Evolutionary conservation across 2,888 invertebrate species (phyloP), one percentile per base, ranked within the genome.

Genomic region (Torymus texanus): DNA sequence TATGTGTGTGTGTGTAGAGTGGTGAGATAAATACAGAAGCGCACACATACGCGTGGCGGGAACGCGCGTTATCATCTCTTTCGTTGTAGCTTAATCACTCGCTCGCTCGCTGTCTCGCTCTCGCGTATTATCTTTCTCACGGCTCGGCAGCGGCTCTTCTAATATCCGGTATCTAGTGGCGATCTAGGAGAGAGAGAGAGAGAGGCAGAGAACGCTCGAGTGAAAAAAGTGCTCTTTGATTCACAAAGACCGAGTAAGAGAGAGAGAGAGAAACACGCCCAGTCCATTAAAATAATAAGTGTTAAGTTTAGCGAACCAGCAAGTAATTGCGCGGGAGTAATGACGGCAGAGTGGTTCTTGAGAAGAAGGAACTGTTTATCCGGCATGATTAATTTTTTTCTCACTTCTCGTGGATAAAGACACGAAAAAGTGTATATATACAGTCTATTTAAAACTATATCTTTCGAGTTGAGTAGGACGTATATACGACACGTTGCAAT

Each of bases 251-350:
- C 0, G 29, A 29, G 29, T 5, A 5, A 29, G 29, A 29, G 29
- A 29, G 29, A 29, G 3, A 29, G 29, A 58, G 58, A 51, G 51
- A 66, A 63, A 51, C 21, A 51, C 55, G 75, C 75, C 75, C 59
- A 58, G 76, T 68, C 76, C 76, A 76, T 76, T 76, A 76, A 76
- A 76, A 76, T 76, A 76, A 76, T 76, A 76, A 75, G 75, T 61
- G 75, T 61, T 66, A 41, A 75, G 51, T 62, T 75, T 65, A 56
- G 14, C 65, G 24, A 55, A 1, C 24, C 24, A 50, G 29, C 56
- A 29, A 55, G 74, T 65, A 74, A 74, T 66, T 74, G 74, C 74
- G 21, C 74, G 29, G 14, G 74, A 66, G 58, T 58, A 51, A 74
- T 29, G 29, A 29, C 29, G 29, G 29, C 29, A 29, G 29, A 29